phyloP scores from a whole-genome alignment of 2,888 invertebrate species.

The Drepana falcataria region DNA sequence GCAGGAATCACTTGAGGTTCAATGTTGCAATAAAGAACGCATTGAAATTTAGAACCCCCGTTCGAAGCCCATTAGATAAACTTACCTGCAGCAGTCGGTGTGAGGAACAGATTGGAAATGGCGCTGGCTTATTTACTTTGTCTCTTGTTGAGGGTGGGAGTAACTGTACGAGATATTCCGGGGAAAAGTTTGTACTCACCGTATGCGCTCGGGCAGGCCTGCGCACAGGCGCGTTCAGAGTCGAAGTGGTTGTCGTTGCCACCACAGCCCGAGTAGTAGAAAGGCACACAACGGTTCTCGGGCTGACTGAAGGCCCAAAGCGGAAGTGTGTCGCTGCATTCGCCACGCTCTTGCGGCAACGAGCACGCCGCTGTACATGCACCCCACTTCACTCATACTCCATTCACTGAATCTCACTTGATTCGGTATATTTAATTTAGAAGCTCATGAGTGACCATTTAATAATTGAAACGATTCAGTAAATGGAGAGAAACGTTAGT shows the following conservation, averaged over 20 bases:
- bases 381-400: constrained; percentile 33
- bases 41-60: too few species aligned
- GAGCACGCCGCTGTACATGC: constrained; percentile 84
- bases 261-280: constrained; percentile 95
- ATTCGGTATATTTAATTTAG: not conserved
- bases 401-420: constrained; percentile 9
- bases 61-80: too few species aligned
- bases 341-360: constrained; percentile 85
- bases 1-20: too few species aligned
- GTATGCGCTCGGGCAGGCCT: constrained; percentile 86
- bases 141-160: too few species aligned
- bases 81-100: too few species aligned
- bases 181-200: constrained; percentile 77
- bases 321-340: constrained; percentile 86
- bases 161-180: too few species aligned
- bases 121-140: too few species aligned
- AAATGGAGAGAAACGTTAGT: not conserved
- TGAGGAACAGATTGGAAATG: too few species aligned
- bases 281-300: constrained; percentile 93
- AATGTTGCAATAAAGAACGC: too few species aligned
- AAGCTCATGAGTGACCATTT: not conserved
- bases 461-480: not conserved
- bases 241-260: constrained; percentile 93
- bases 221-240: constrained; percentile 84
- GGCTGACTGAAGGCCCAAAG: constrained; percentile 91